These are phyloP conservation scores for Eugnorisma glareosa DNA, from an alignment of 2,888 invertebrate species.

Conservation along the genomic window DNA sequence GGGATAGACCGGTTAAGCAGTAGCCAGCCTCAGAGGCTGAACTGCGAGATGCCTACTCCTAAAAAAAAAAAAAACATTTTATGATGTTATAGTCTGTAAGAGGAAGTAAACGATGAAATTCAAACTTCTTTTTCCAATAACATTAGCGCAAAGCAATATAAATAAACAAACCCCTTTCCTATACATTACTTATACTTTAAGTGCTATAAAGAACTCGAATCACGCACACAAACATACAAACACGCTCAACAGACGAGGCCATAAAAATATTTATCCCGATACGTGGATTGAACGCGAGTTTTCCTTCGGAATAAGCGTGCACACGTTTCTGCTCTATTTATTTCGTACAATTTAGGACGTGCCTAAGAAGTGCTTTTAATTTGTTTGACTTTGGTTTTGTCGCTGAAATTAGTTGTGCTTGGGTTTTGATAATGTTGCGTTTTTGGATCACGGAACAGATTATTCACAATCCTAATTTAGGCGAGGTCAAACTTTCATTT, in stretches of 20 bases:
- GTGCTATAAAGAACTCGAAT: conserved; percentile 19
- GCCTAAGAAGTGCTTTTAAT: neutral
- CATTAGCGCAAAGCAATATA: neutral
- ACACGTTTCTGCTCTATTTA: conserved; percentile 26
- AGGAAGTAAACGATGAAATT: neutral
- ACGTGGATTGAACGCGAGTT: conserved; percentile 7
- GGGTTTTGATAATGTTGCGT: neutral
- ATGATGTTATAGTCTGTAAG: neutral
- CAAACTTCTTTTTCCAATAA: neutral
- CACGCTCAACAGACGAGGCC: conserved; percentile 16
- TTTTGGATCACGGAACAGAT: neutral
- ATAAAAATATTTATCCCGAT: conserved; percentile 41
- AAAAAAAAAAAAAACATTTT: no score
- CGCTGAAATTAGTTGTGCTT: neutral
- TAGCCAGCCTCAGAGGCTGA: no score
- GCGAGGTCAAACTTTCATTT: neutral
- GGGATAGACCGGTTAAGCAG: no score
- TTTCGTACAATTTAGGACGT: conserved; percentile 4
- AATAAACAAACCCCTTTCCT: conserved; percentile 8
- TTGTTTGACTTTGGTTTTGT: neutral
- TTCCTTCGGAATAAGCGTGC: neutral
- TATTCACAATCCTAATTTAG: neutral
- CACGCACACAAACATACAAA: conserved; percentile 43
- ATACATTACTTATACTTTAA: neutral
- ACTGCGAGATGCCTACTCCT: no score